phyloP scores from a whole-genome alignment of 2,113 vertebrate genomes.

The Scolopax mira region DNA sequence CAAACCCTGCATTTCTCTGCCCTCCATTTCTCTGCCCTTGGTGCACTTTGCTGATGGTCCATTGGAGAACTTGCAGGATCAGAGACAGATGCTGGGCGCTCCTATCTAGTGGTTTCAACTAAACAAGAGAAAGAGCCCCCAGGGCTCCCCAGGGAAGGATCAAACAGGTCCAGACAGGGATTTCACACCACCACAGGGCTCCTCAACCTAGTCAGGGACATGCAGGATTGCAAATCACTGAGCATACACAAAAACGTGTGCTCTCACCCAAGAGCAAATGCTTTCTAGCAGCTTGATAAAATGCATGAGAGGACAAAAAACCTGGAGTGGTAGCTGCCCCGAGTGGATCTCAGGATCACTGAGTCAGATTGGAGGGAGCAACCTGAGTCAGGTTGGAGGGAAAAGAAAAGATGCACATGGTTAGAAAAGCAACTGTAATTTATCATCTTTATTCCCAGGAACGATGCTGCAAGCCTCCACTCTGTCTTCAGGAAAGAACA shows the following conservation, averaged over 20 bases:
- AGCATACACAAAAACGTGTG: background rate
- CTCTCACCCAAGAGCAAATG: background rate
- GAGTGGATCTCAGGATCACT: background rate
- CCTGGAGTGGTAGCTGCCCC: background rate
- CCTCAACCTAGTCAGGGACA: background rate
- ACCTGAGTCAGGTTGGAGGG: background rate
- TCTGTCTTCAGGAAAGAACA: conserved; percentile 11
- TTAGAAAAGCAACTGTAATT: conserved; percentile 18
- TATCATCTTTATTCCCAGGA: conserved; percentile 28
- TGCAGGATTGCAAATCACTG: background rate
- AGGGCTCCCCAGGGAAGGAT: background rate
- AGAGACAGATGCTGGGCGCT: background rate
- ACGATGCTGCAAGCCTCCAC: background rate
- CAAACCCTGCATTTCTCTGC: background rate
- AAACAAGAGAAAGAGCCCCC: background rate
- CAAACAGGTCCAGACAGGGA: background rate
- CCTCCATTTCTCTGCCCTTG: too few species aligned
- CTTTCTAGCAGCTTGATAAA: background rate
- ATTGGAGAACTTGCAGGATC: background rate
- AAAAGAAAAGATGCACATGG: background rate
- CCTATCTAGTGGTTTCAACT: background rate
- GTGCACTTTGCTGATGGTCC: background rate
- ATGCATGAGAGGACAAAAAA: background rate
- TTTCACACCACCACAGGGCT: background rate
- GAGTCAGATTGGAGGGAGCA: background rate